Base-by-base conservation (phyloP, 1,140 invertebrate species). In the Leptinotarsa texana region DNA sequence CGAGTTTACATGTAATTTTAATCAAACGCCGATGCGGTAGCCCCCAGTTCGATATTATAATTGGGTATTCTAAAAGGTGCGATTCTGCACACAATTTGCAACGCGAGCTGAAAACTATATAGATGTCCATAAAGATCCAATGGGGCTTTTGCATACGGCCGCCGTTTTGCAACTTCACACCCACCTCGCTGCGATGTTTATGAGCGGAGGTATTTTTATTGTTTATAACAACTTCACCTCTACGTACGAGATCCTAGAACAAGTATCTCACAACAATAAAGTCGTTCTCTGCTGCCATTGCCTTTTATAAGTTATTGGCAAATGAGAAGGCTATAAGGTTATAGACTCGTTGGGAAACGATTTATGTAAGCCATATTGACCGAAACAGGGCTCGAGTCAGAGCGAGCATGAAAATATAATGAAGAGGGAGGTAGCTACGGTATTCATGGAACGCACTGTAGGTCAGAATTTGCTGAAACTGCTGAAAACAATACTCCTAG, bases 51-150 rank as follows among this genome's bases (percentile, higher is more conserved):
- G 80, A 82, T 83, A 82, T 82, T 83, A 80, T 83, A 83, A 83
- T 83, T 83, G 81, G 80, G 80, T 76, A 78, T 80, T 83, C 75
- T 78, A 75, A 75, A 77, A 81, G 77, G 79, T 81, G 79, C 79
- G 82, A 83, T 82, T 83, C 82, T 83, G 82, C 82, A 83, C 82
- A 83, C 82, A 83, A 83, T 83, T 83, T 83, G 82, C 81, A 82
- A 77, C 77, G 78, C 70, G 73, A 61, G 49, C 69, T 69, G 72
- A 78, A 78, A 72, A 77, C 76, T 76, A 75, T 77, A 76, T 77
- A 78, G 79, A 80, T 80, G 77, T 82, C 79, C 80, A 82, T 82
- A 82, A 80, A 80, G 65, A 77, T 69, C 63, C 72, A 72, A 75
- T 77, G 74, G 68, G 75, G 74, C 78, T 78, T 57, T 80, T 78